A percentile compares a stretch with the other conserved stretches of the same genome.
Conservation (phyloP, 2,797 vertebrate genomes). For the Chaunax sp. region DNA sequence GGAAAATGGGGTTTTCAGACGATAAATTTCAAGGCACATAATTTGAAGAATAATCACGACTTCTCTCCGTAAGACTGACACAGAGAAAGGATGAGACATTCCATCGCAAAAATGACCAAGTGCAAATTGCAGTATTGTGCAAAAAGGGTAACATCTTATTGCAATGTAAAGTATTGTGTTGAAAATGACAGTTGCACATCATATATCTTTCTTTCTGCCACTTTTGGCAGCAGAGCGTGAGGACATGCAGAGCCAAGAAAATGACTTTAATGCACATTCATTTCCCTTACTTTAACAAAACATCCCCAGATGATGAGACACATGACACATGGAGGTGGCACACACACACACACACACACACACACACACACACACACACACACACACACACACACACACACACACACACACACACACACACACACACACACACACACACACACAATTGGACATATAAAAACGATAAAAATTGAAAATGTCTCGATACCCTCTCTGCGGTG, state of each 20-base stretch:
- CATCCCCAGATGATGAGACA: conserved; percentile 41
- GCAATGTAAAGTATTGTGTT: conserved; percentile 38
- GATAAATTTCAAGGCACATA: no score
- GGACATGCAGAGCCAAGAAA: conserved; percentile 22
- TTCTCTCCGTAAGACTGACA: conserved; percentile 50
- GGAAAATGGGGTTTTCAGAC: no score
- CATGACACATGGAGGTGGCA: conserved; percentile 21
- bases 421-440: not conserved
- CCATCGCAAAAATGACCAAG: conserved; percentile 38
- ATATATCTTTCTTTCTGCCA: conserved; percentile 31
- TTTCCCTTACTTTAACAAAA: conserved; percentile 48
- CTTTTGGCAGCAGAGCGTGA: not conserved
- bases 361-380: not conserved
- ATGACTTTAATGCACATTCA: conserved; percentile 46
- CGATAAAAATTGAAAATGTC: conserved; percentile 43
- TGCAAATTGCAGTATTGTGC: conserved; percentile 39
- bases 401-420: not conserved
- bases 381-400: not conserved
- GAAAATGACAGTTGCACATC: conserved; percentile 44
- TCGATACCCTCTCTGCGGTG: conserved; percentile 27
- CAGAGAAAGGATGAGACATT: conserved; percentile 37
- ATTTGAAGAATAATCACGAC: conserved; percentile 52
- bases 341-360: not conserved
- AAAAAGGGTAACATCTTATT: conserved; percentile 48
- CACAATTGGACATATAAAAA: conserved; percentile 34